Conservation (phyloP, 2,797 vertebrate genomes). For the Salmo trutta region DNA sequence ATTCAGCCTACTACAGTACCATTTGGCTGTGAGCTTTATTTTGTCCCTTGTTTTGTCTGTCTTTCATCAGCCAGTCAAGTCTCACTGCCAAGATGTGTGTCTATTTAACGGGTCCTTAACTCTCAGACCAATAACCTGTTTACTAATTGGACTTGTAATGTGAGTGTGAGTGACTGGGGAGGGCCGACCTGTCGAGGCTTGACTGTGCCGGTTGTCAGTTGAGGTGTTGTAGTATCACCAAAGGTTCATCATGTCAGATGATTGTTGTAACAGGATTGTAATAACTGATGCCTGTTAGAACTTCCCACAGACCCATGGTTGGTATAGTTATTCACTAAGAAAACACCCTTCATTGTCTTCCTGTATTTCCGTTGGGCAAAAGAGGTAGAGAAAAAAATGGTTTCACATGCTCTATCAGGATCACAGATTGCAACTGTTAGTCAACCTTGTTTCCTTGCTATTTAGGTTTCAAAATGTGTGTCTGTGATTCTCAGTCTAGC, state of each 20-base stretch:
- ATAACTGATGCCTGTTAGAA: not conserved
- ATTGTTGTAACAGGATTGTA: too few relatives aligned
- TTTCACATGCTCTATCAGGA: not conserved
- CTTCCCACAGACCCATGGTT: not conserved
- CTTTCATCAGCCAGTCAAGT: not conserved
- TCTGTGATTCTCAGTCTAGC: not conserved
- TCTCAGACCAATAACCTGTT: constrained; percentile 9
- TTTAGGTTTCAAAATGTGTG: not conserved
- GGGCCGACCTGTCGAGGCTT: constrained; percentile 36
- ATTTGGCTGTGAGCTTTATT: too few relatives aligned
- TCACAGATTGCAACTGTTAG: not conserved
- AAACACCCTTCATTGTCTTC: not conserved
- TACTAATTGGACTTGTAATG: constrained; percentile 16
- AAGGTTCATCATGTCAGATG: too few relatives aligned
- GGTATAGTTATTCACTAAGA: not conserved
- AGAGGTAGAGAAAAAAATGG: not conserved
- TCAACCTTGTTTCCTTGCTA: not conserved
- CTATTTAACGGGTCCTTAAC: constrained; percentile 5
- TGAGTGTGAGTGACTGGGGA: not conserved
- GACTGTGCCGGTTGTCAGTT: not conserved
- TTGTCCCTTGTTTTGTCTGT: not conserved
- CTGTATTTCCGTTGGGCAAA: not conserved
- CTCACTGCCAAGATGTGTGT: constrained; percentile 32
- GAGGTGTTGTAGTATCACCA: constrained; percentile 1
- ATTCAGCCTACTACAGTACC: too few relatives aligned